Conservation (phyloP, 2,797 vertebrate species). For the Poliocrania exsul region DNA sequence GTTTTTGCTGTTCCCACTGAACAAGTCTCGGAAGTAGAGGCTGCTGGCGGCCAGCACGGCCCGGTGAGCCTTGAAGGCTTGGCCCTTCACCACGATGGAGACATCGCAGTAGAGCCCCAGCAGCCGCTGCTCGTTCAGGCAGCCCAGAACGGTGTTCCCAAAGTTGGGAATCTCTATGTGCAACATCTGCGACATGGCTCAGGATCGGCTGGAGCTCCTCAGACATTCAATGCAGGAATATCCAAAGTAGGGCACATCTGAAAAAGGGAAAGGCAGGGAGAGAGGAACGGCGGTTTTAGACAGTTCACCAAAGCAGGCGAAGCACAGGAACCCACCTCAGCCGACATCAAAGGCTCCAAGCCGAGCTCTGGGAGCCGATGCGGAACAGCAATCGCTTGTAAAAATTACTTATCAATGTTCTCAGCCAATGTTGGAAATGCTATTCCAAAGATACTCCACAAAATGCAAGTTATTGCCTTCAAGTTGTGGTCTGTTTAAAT, state of each 20-base stretch:
- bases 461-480: constrained; percentile 1
- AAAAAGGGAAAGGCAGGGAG: constrained; percentile 31
- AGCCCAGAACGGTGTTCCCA: constrained; percentile 95
- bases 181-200: constrained; percentile 96
- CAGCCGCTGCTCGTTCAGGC: constrained; percentile 95
- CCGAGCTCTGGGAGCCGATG: not conserved
- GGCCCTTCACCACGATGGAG: constrained; percentile 97
- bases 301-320: not conserved
- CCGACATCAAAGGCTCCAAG: not conserved
- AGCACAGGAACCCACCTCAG: constrained; percentile 10
- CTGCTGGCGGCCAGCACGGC: constrained; percentile 97
- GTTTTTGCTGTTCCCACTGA: constrained; percentile 94
- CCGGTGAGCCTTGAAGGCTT: constrained; percentile 96
- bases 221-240: constrained; percentile 65
- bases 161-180: constrained; percentile 99
- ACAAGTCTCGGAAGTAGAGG: constrained; percentile 97
- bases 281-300: constrained; percentile 31
- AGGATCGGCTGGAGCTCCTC: constrained; percentile 41
- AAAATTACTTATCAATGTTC: constrained; percentile 7
- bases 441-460: not conserved
- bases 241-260: constrained; percentile 78
- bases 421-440: not conserved
- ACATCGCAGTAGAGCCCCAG: constrained; percentile 98
- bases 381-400: not conserved
- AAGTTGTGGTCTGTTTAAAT: constrained; percentile 36